These are phyloP conservation scores for Isichthys henryi DNA, from an alignment of 2,113 vertebrate genomes.

Conservation along the genomic window DNA sequence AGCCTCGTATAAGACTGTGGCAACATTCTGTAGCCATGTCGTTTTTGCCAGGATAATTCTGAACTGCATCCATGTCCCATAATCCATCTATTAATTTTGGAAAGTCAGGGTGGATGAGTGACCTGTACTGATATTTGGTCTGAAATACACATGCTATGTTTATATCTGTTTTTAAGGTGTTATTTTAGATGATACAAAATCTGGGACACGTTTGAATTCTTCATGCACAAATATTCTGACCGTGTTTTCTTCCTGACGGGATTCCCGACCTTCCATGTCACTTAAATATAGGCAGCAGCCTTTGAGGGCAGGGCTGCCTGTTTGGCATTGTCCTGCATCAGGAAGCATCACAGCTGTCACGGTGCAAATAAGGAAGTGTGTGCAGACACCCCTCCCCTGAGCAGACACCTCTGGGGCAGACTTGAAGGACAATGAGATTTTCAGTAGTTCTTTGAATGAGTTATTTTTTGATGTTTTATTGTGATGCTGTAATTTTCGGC, in stretches of 20 bases:
- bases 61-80: neutral
- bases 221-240: neutral
- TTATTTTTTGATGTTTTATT: neutral
- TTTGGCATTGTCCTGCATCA: conserved; percentile 26
- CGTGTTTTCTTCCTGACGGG: neutral
- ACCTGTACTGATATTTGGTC: neutral
- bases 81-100: neutral
- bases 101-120: neutral
- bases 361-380: conserved; percentile 37
- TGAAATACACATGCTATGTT: neutral
- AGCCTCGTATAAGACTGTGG: neutral
- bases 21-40: neutral
- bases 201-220: neutral
- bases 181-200: neutral
- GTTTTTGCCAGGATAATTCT: neutral
- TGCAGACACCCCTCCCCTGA: conserved; percentile 27
- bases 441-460: neutral
- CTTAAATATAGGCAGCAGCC: conserved; percentile 12
- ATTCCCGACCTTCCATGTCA: neutral
- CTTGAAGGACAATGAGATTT: neutral
- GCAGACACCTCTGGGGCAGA: conserved; percentile 14
- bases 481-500: neutral
- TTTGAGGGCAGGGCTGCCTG: conserved; percentile 20
- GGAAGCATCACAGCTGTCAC: conserved; percentile 22
- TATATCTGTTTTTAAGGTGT: neutral